These are phyloP conservation scores for Gallinago stenura DNA, from an alignment of 2,797 vertebrate species.

Conservation along the genomic window DNA sequence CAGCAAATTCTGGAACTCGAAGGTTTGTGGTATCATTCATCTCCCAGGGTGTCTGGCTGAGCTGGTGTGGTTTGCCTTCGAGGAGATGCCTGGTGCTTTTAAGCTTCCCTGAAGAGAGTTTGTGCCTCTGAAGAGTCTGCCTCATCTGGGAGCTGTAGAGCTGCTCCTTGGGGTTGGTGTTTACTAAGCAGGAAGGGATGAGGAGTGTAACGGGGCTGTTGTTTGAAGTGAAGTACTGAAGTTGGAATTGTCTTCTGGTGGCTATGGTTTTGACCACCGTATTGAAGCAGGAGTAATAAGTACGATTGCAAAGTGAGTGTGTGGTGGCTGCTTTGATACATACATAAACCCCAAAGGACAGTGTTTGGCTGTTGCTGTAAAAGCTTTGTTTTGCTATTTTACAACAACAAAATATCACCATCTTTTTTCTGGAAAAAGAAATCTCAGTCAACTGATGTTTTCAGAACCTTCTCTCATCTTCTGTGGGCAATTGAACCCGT, in stretches of 20 bases:
- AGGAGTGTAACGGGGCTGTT: not conserved
- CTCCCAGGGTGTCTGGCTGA: not conserved
- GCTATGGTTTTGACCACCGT: rapidly evolving
- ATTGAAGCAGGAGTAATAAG: not conserved
- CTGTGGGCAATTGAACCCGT: not conserved
- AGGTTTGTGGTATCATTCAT: not conserved
- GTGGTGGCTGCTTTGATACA: not conserved
- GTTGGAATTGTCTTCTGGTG: not conserved
- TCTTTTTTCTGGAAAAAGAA: not conserved
- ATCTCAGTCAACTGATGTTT: not conserved
- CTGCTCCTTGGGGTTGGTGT: not conserved
- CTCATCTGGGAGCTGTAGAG: not conserved
- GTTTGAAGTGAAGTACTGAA: not conserved
- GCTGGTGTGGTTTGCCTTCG: not conserved
- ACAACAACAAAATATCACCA: not conserved
- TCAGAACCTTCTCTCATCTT: not conserved
- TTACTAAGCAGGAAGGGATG: not conserved
- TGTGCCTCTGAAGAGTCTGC: not conserved
- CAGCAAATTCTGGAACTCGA: not conserved
- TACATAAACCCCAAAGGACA: rapidly evolving
- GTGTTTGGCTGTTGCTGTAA: rapidly evolving
- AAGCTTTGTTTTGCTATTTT: not conserved
- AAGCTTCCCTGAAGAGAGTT: not conserved
- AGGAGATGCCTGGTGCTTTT: not conserved
- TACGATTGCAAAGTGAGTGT: not conserved